These are phyloP conservation scores for Nomada flava DNA, from an alignment of 2,888 invertebrate genomes.

Conservation along the genomic window DNA sequence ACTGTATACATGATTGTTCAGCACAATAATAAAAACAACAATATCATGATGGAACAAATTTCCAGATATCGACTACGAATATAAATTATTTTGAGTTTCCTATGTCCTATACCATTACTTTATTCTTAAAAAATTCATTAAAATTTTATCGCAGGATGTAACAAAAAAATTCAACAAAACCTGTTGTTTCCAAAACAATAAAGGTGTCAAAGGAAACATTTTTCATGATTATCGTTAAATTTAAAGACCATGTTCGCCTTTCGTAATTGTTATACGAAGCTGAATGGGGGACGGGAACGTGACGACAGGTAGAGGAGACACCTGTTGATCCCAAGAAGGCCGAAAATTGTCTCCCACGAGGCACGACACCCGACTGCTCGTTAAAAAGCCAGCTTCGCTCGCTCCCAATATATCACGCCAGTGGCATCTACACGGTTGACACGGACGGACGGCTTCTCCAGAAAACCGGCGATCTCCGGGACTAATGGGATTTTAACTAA, in stretches of 20 bases:
- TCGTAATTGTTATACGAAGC: conserved; percentile 73
- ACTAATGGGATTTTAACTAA: conserved; percentile 82
- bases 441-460: conserved; percentile 72
- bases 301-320: conserved; percentile 76
- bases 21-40: too few relatives aligned
- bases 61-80: too few relatives aligned
- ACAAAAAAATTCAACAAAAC: neutral
- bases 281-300: conserved; percentile 63
- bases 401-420: conserved; percentile 81
- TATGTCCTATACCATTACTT: too few relatives aligned
- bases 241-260: conserved; percentile 25
- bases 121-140: too few relatives aligned
- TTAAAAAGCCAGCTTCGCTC: conserved; percentile 72
- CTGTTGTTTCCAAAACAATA: neutral
- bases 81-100: too few relatives aligned
- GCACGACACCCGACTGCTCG: conserved; percentile 61
- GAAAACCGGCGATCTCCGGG: conserved; percentile 75
- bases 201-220: neutral
- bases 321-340: conserved; percentile 78
- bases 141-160: too few relatives aligned
- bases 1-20: too few relatives aligned
- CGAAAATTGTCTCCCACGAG: conserved; percentile 68
- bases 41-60: too few relatives aligned
- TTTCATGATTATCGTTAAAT: neutral
- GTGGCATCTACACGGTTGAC: conserved; percentile 78